These are phyloP conservation scores for Pomatorhinus ruficollis DNA, from an alignment of 2,113 vertebrate genomes.

Conservation along the genomic window DNA sequence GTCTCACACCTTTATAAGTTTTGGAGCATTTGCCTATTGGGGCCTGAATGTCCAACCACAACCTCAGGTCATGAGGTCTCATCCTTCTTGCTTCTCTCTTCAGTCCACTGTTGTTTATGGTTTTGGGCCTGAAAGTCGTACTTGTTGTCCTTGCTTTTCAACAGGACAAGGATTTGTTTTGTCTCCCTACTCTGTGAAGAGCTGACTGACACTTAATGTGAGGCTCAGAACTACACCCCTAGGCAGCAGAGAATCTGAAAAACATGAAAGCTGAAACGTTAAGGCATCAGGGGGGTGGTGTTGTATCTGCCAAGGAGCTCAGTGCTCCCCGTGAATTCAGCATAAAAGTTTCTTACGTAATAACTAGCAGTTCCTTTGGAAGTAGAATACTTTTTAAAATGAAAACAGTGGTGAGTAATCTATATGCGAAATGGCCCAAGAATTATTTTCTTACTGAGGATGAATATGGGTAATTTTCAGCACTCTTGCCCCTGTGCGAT, in stretches of 20 bases:
- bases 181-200: background rate
- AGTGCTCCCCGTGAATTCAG: fast-evolving
- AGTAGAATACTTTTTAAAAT: background rate
- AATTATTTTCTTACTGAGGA: background rate
- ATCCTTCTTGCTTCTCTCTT: background rate
- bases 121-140: background rate
- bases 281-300: background rate
- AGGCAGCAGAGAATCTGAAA: background rate
- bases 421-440: fast-evolving
- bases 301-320: background rate
- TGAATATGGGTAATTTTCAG: background rate
- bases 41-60: background rate
- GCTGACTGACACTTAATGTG: background rate
- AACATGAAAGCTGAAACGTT: background rate
- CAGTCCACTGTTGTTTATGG: background rate
- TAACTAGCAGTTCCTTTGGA: background rate
- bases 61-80: background rate
- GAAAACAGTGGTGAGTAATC: fast-evolving
- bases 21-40: background rate
- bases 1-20: background rate
- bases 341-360: background rate
- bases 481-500: fast-evolving
- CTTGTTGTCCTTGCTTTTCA: background rate
- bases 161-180: background rate
- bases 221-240: background rate